A percentile compares a stretch with the other conserved stretches of the same genome.
These are phyloP conservation scores for Metellina segmentata DNA, from an alignment of 2,888 invertebrate genomes.

Conservation along the genomic window DNA sequence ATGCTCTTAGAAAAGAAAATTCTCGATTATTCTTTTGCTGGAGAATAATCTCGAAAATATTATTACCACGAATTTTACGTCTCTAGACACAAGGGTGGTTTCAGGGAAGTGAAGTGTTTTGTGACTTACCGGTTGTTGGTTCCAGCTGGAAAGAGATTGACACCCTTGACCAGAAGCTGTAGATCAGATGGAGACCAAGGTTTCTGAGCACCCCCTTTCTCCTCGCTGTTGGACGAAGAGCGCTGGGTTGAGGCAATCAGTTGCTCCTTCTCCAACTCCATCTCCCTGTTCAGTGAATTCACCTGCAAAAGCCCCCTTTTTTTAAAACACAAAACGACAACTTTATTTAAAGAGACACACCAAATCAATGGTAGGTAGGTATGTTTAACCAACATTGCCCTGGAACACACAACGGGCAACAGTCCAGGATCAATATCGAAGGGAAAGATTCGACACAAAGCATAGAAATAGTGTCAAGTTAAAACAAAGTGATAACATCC, in stretches of 20 bases:
- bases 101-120: neutral
- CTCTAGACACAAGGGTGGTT: too few species aligned
- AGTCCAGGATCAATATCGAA: too few species aligned
- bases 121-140: slow-evolving; percentile 83
- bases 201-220: slow-evolving; percentile 65
- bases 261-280: slow-evolving; percentile 87
- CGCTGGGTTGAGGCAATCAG: slow-evolving; percentile 79
- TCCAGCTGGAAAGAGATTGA: slow-evolving; percentile 98
- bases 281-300: slow-evolving; percentile 87
- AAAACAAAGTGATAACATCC: too few species aligned
- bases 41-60: too few species aligned
- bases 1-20: too few species aligned
- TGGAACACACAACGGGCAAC: too few species aligned
- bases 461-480: too few species aligned
- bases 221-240: slow-evolving; percentile 39
- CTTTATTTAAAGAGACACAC: neutral
- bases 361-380: too few species aligned
- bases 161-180: slow-evolving; percentile 96
- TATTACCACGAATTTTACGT: too few species aligned
- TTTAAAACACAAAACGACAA: neutral
- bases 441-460: too few species aligned
- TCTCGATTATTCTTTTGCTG: too few species aligned
- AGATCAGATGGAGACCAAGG: slow-evolving; percentile 93
- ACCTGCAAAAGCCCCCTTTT: slow-evolving; percentile 82
- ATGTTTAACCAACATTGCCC: too few species aligned